A percentile compares a stretch with the other conserved stretches of the same genome.
phyloP scores from a whole-genome alignment of 2,113 vertebrate species.

The Pseudorasbora parva region DNA sequence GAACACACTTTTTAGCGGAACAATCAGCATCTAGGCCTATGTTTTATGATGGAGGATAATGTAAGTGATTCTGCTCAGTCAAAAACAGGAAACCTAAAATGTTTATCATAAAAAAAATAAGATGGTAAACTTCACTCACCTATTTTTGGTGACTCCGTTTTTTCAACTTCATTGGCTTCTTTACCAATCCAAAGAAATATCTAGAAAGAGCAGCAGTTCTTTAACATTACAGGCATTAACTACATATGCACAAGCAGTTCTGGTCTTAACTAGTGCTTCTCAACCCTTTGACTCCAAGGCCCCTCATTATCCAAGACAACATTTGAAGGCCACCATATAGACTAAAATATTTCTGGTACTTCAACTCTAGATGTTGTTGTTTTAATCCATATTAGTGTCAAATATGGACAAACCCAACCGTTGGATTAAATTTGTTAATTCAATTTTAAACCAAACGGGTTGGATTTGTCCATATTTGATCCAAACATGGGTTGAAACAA shows the following conservation, averaged over 20 bases:
- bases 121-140: slow-evolving; percentile 59
- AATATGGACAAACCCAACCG: no score
- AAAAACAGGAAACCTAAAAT: not conserved
- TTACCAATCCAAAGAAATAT: slow-evolving; percentile 77
- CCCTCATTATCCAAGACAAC: not conserved
- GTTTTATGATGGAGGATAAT: not conserved
- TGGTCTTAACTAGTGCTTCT: not conserved
- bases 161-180: slow-evolving; percentile 73
- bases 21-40: not conserved
- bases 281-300: not conserved
- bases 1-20: not conserved
- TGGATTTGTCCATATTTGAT: no score
- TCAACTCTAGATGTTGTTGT: no score
- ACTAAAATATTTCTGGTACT: no score
- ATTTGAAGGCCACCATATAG: no score
- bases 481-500: no score
- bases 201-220: slow-evolving; percentile 51
- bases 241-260: not conserved
- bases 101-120: not conserved
- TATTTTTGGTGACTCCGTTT: slow-evolving; percentile 65
- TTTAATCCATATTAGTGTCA: no score
- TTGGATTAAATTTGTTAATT: no score
- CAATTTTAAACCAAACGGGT: no score
- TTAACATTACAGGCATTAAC: not conserved
- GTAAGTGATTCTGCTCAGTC: not conserved